These are phyloP conservation scores for Drosophila mayri DNA, from an alignment of 1,140 invertebrate species.

Conservation along the genomic window DNA sequence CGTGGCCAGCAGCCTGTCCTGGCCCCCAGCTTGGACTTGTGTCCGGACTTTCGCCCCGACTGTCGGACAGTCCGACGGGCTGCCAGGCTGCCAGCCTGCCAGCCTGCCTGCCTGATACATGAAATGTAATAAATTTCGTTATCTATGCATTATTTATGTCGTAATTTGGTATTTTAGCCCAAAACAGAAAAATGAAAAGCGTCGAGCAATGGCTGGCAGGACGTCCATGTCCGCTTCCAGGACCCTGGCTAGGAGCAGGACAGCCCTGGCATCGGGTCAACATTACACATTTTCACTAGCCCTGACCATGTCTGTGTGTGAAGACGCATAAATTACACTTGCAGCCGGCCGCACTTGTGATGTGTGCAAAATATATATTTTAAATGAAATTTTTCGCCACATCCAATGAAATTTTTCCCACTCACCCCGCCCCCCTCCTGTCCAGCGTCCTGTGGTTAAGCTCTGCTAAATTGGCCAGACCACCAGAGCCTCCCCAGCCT, in stretches of 20 bases:
- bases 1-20: constrained; percentile 34
- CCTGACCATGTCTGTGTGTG: constrained; percentile 25
- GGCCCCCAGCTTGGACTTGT: constrained; percentile 3
- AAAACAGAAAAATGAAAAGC: constrained; percentile 83
- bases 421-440: background rate
- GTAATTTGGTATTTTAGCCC: constrained; percentile 84
- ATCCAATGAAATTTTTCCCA: constrained; percentile 70
- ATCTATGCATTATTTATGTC: constrained; percentile 84
- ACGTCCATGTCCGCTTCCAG: constrained; percentile 30
- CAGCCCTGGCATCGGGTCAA: constrained; percentile 69
- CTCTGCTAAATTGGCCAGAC: constrained; percentile 66
- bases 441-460: constrained; percentile 51
- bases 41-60: constrained; percentile 34
- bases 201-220: constrained; percentile 62
- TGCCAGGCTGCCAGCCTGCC: constrained; percentile 28
- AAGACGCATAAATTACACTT: constrained; percentile 82
- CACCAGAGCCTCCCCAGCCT: constrained; percentile 3
- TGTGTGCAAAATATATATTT: constrained; percentile 57
- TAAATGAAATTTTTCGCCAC: constrained; percentile 53
- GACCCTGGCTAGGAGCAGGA: constrained; percentile 12
- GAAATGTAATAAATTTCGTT: constrained; percentile 84
- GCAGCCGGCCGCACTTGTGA: constrained; percentile 56
- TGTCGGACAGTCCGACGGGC: constrained; percentile 10
- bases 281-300: constrained; percentile 74
- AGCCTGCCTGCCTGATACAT: constrained; percentile 69